Percentiles rank a stretch among this genome's conserved stretches.
Evolutionary conservation across 64 coral and sea anemone species (phyloP).

Genomic region (Acropora tenuis): DNA sequence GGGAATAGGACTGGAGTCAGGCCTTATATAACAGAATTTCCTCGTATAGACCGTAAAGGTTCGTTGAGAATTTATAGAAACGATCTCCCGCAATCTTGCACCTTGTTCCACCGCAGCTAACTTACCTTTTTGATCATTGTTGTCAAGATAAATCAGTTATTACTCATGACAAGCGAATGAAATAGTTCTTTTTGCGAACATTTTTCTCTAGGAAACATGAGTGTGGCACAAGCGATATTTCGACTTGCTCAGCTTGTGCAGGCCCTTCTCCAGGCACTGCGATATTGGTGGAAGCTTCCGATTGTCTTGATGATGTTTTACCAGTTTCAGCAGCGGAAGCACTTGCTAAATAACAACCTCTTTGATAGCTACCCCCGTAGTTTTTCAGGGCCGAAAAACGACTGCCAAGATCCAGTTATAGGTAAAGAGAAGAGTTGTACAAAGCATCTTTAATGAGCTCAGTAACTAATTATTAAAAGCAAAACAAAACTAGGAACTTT

Average conservation of each 20-base stretch:
- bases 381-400: slow-evolving; percentile 18
- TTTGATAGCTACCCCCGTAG: slow-evolving; percentile 60
- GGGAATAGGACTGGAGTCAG: too few relatives aligned
- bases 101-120: too few relatives aligned
- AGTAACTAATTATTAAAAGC: too few relatives aligned
- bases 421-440: slow-evolving; percentile 14
- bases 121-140: too few relatives aligned
- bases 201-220: neutral
- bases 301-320: slow-evolving; percentile 75
- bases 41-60: too few relatives aligned
- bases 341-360: slow-evolving; percentile 65
- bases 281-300: slow-evolving; percentile 81
- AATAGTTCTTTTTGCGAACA: neutral
- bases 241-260: slow-evolving; percentile 12
- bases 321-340: slow-evolving; percentile 63
- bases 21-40: too few relatives aligned
- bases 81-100: too few relatives aligned
- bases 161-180: too few relatives aligned
- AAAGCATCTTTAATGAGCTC: too few relatives aligned
- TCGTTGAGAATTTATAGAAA: too few relatives aligned
- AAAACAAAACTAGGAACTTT: too few relatives aligned
- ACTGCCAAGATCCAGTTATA: slow-evolving; percentile 76
- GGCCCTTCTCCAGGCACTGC: neutral
- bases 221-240: neutral
- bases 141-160: too few relatives aligned